Conservation (phyloP, 2,888 invertebrate species). For the Eurytoma adleriae region DNA sequence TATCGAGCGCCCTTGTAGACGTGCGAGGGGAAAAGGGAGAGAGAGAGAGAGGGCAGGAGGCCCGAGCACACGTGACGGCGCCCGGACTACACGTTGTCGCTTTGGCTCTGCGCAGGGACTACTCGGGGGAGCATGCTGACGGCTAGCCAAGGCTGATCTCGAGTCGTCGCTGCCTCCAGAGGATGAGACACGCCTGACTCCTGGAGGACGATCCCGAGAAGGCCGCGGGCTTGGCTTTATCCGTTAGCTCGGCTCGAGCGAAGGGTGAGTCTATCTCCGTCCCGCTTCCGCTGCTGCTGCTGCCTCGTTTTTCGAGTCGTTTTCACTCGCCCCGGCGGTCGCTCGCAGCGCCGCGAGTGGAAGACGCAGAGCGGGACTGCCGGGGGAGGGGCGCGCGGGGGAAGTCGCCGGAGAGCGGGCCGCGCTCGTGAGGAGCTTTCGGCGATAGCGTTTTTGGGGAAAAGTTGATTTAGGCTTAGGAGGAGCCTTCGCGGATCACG, state of each 20-base stretch:
- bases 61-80: neutral
- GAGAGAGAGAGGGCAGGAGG: neutral
- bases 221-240: neutral
- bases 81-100: neutral
- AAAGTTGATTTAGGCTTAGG: neutral
- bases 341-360: constrained; percentile 24
- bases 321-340: neutral
- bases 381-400: neutral
- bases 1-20: no score
- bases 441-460: neutral
- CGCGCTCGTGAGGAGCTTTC: neutral
- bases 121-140: constrained; percentile 31
- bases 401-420: neutral
- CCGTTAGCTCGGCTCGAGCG: neutral
- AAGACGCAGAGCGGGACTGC: neutral
- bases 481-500: neutral
- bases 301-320: neutral
- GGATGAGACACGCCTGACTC: neutral
- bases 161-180: neutral
- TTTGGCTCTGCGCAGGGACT: constrained; percentile 10
- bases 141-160: constrained; percentile 11
- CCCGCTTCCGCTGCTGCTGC: neutral
- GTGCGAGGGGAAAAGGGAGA: neutral
- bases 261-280: neutral
- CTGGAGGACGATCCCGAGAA: constrained; percentile 5